Evolutionary conservation across 2,797 vertebrate genomes (phyloP), one percentile per base, ranked within the genome.

Genomic region (Clarias fuscus): DNA sequence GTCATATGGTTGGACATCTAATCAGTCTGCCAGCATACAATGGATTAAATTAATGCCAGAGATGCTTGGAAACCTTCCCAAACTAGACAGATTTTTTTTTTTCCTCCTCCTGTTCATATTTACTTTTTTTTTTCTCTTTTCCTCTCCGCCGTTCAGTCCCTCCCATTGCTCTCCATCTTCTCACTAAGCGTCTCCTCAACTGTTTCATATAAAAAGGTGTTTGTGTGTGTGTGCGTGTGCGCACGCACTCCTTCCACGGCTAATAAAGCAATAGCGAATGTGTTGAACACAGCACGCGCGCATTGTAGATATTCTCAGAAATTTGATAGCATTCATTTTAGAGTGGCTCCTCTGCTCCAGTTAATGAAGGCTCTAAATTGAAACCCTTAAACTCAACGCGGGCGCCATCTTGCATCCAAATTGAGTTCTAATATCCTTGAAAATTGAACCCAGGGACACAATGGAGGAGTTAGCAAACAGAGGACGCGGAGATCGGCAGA

Each of bases 111-210:
- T 62, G 53, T 43, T 70, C 40, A 40, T 64, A 48, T 81, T 56
- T 79, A 43, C 27, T 18, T 27, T 20, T 27, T 58, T 53, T 6
- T 22, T 11, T 11, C 4, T 56, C 48, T 53, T 53, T 30, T n/a
- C 56, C 17, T 67, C 62, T 48, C 78, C 22, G 1, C 7, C 27
- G 43, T 64, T 82, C 30, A 30, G 2, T 83, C 72, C 18, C 37
- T 70, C 64, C 24, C 82, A 48, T 73, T 56, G 37, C 86, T 64
- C 64, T 70, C 59, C 33, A 61, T 65, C 79, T 93, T 93, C 86
- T 92, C 92, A 93, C 94, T 94, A 95, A 94, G 94, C 94, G 94
- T 93, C 93, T 93, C 91, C 93, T 95, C 93, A 93, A 95, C 94
- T 95, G 94, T 93, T 95, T 94, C 58, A 48, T 84, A 92, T 91